A percentile compares a stretch with the other conserved stretches of the same genome.
These are phyloP conservation scores for Pelusios castaneus DNA, from an alignment of 2,113 vertebrate species.

Conservation along the genomic window DNA sequence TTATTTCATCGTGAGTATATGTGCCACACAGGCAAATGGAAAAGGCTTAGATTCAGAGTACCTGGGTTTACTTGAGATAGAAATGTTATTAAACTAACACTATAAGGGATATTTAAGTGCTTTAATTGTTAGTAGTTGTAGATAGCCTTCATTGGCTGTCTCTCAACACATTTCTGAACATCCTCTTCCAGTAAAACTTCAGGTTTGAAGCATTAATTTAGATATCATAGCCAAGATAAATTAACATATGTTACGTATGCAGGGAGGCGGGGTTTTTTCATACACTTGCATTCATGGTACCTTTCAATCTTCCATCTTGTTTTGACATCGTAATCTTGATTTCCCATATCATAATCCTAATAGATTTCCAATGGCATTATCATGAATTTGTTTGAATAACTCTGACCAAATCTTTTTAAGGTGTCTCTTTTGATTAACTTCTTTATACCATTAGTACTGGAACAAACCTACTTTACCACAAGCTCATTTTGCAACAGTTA, in stretches of 20 bases:
- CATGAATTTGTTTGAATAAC: neutral
- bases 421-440: neutral
- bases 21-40: neutral
- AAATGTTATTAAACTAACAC: neutral
- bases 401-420: neutral
- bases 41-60: neutral
- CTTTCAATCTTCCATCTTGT: neutral
- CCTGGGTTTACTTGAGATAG: neutral
- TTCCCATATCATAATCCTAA: neutral
- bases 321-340: neutral
- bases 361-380: neutral
- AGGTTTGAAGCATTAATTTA: constrained; percentile 1
- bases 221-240: neutral
- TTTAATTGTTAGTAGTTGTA: neutral
- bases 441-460: constrained; percentile 12
- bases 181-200: neutral
- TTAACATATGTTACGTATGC: neutral
- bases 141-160: neutral
- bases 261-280: neutral
- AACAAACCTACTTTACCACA: neutral
- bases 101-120: neutral
- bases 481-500: constrained; percentile 28
- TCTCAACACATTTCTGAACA: neutral
- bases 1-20: neutral
- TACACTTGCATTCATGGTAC: neutral